Percentiles rank a stretch among this genome's conserved stretches.
Evolutionary conservation across 2,113 vertebrate genomes (phyloP).

Genomic region (Pituophis catenifer): DNA sequence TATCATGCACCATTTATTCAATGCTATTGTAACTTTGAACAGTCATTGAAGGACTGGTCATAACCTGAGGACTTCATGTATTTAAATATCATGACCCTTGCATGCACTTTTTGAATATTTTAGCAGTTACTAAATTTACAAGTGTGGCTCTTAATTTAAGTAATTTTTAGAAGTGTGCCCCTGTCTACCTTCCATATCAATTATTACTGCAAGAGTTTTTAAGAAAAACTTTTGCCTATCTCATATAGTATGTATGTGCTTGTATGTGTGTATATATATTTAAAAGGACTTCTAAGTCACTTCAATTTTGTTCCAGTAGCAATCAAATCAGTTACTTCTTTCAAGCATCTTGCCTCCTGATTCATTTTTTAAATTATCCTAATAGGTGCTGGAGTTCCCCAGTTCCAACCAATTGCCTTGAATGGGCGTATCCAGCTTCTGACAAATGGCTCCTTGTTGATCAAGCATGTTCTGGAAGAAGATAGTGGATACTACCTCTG

Average conservation of each 20-base stretch:
- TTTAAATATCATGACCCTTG: not conserved
- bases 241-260: not conserved
- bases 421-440: slow-evolving; percentile 94
- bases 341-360: not conserved
- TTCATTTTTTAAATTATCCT: not conserved
- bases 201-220: not conserved
- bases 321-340: not conserved
- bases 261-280: not conserved
- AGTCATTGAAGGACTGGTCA: not conserved
- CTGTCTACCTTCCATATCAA: not conserved
- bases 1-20: not conserved
- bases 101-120: slow-evolving; percentile 38
- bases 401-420: slow-evolving; percentile 93
- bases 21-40: not conserved
- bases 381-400: slow-evolving; percentile 91
- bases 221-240: not conserved
- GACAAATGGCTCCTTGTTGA: slow-evolving; percentile 91
- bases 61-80: not conserved
- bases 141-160: slow-evolving; percentile 48
- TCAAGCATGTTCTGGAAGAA: slow-evolving; percentile 96
- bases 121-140: slow-evolving; percentile 50
- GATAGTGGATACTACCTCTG: slow-evolving; percentile 99
- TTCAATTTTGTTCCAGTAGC: not conserved
- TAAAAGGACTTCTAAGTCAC: not conserved
- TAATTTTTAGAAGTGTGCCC: slow-evolving; percentile 15